Base-by-base conservation (phyloP, 2,888 invertebrate genomes). In the Trichopria drosophilae region DNA sequence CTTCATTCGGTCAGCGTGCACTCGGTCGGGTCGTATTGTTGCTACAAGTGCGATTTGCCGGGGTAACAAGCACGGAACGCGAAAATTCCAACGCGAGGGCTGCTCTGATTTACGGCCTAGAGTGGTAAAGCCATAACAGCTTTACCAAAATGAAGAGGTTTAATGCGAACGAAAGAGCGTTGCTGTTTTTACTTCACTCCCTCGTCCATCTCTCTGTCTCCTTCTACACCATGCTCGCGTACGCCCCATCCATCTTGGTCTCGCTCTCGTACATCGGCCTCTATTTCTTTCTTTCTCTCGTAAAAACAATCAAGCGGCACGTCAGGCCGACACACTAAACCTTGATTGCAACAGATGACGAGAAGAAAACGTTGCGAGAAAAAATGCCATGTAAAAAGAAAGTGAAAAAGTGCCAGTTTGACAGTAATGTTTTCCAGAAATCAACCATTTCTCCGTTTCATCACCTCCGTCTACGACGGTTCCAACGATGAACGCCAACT, bases 281-380 rank as follows among this genome's bases (percentile, higher is more conserved):
- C 29, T 12, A 12, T 31, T 19, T n/a, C 36, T 10, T 41, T 46
- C 45, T 48, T 47, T 48, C 64, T 65, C 65, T 70, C 72, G 64
- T 72, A 73, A 73, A 73, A 72, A 72, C 69, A 72, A 73, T 72
- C 71, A 73, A 69, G 65, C 55, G 63, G 59, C 64, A 64, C 64
- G 61, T 61, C 63, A 58, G 55, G 51, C 59, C 64, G 60, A 60
- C 65, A 63, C 61, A 65, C 63, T 63, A 63, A 67, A 64, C 59
- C 65, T 67, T 71, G 69, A 69, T 71, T 68, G 65, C 69, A 65
- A 64, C 66, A 66, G 66, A 69, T 68, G 68, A 68, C 64, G 55
- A 61, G 56, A 57, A 62, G 60, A 62, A 58, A 57, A 50, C 53
- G 53, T 23, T 31, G 20, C 15, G 24, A 13, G 22, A 19, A 24